phyloP scores from a whole-genome alignment of 2,797 vertebrate species.

The Pseudotriccus pelzelni region DNA sequence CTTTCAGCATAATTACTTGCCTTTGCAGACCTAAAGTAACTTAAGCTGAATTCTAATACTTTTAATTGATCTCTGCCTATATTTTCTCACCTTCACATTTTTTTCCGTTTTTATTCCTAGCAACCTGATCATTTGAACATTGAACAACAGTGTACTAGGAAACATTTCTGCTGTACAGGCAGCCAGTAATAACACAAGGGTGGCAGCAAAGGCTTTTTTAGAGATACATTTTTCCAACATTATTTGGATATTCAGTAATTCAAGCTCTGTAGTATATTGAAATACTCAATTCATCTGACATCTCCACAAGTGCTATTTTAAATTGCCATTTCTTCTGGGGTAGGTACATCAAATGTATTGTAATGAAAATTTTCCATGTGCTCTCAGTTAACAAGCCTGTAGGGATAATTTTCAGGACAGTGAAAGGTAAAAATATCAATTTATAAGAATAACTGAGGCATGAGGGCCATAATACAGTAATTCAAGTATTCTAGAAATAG shows the following conservation, averaged over 20 bases:
- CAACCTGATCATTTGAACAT: background rate
- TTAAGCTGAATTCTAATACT: background rate
- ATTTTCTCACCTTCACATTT: background rate
- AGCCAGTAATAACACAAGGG: background rate
- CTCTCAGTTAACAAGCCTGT: conserved; percentile 2
- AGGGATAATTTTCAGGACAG: conserved; percentile 36
- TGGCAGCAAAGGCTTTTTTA: background rate
- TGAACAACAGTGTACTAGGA: background rate
- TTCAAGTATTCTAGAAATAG: background rate
- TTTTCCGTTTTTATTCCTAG: background rate
- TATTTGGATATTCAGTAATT: background rate
- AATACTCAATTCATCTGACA: background rate
- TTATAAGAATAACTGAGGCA: background rate
- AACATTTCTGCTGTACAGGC: background rate
- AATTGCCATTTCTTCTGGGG: background rate
- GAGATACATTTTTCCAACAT: background rate
- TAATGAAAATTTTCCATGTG: conserved; percentile 13
- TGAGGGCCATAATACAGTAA: background rate
- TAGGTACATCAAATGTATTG: background rate
- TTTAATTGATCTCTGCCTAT: background rate
- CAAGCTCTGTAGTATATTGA: background rate
- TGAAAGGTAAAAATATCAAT: conserved; percentile 6
- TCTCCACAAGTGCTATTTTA: background rate
- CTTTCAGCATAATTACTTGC: background rate
- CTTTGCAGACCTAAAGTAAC: background rate